These are phyloP conservation scores for Periplaneta americana DNA, from an alignment of 1,140 invertebrate genomes.

Conservation along the genomic window DNA sequence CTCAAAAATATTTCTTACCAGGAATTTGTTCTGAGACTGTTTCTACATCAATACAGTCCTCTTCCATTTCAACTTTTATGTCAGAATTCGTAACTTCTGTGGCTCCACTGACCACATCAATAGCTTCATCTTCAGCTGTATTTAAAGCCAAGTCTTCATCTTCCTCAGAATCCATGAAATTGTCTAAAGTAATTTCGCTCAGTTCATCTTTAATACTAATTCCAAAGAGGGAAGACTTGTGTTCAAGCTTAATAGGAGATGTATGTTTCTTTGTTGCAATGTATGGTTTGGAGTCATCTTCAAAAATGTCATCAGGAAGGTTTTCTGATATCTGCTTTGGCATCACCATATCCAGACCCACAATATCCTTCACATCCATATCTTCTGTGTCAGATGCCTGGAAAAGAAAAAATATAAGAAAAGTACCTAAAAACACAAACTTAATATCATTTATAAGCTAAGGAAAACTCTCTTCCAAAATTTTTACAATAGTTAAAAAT, in stretches of 20 bases:
- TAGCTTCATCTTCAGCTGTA: not conserved
- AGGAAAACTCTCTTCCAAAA: too few relatives aligned
- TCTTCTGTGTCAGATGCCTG: conserved; percentile 33
- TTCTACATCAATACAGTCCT: conserved; percentile 28
- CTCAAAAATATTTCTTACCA: too few relatives aligned
- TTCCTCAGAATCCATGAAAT: conserved; percentile 9
- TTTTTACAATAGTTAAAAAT: too few relatives aligned
- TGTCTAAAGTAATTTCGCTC: conserved; percentile 7
- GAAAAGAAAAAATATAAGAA: conserved; percentile 3
- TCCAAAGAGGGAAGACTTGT: not conserved
- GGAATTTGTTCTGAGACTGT: conserved; percentile 25
- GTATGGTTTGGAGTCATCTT: conserved; percentile 8
- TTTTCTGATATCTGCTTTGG: conserved; percentile 22
- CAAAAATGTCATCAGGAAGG: conserved; percentile 27
- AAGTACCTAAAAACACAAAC: not conserved
- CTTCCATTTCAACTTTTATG: conserved; percentile 18
- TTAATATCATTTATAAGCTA: too few relatives aligned
- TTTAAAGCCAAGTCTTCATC: conserved; percentile 8
- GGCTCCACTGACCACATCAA: not conserved
- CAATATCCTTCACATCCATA: conserved; percentile 28
- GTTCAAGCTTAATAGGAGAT: not conserved
- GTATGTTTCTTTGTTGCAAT: not conserved
- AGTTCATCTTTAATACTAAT: conserved; percentile 1
- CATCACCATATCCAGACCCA: conserved; percentile 22
- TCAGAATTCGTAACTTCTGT: not conserved